phyloP scores from a whole-genome alignment of 2,797 vertebrate genomes.

The Tapirus indicus region DNA sequence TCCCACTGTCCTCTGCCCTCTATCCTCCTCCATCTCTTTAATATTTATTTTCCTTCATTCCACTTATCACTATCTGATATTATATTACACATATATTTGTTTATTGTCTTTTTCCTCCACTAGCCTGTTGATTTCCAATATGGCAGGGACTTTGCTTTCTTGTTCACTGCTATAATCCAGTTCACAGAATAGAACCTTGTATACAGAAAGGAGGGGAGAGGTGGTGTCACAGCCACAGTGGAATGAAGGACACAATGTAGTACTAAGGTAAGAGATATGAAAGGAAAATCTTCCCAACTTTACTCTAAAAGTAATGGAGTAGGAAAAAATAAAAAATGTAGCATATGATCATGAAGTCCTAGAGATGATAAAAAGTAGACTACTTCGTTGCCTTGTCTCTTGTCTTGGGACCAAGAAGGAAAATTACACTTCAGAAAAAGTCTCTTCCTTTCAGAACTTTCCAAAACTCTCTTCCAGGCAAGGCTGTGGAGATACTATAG shows the following conservation, averaged over 20 bases:
- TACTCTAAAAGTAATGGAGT: not conserved
- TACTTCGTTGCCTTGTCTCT: not conserved
- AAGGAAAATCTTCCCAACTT: not conserved
- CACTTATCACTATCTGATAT: not conserved
- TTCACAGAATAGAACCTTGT: not conserved
- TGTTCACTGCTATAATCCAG: not conserved
- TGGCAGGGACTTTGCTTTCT: not conserved
- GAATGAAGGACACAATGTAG: not conserved
- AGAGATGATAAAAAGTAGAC: not conserved
- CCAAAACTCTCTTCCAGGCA: not conserved
- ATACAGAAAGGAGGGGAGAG: not conserved
- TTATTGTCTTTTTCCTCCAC: not conserved
- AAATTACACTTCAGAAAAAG: not conserved
- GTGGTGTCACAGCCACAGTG: not conserved
- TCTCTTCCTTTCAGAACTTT: not conserved
- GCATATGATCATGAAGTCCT: not conserved
- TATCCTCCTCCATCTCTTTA: not conserved
- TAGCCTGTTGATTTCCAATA: not conserved
- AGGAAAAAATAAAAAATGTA: slow-evolving; percentile 1
- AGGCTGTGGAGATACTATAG: not conserved
- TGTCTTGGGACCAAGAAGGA: not conserved
- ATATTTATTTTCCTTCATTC: slow-evolving; percentile 21
- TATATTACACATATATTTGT: not conserved
- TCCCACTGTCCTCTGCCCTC: not conserved
- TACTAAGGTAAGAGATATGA: not conserved